Evolutionary conservation across 2,797 vertebrate species (phyloP).

Genomic region (Emydoidea blandingii): DNA sequence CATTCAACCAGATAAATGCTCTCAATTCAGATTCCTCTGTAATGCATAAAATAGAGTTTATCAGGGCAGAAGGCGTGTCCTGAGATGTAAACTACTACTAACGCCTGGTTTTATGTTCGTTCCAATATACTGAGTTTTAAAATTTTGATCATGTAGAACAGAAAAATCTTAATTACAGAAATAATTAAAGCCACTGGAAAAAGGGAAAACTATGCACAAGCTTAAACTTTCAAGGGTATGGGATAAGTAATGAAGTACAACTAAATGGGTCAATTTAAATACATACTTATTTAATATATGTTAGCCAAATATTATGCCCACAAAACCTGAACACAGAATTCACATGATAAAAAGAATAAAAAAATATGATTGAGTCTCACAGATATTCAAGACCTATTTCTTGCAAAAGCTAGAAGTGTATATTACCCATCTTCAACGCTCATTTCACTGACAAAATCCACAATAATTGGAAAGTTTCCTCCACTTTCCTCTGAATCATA

Average conservation of each 20-base stretch:
- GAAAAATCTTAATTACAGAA: background rate
- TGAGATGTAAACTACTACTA: background rate
- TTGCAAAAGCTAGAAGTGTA: background rate
- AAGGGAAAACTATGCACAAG: background rate
- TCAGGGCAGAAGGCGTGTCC: background rate
- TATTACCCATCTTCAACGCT: background rate
- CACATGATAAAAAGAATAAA: background rate
- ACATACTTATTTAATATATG: background rate
- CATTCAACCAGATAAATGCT: background rate
- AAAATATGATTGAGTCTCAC: background rate
- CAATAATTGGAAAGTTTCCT: background rate
- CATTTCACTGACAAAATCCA: background rate
- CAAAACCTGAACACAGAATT: background rate
- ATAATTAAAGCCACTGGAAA: background rate
- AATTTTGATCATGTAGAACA: background rate
- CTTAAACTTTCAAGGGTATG: background rate
- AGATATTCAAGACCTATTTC: background rate
- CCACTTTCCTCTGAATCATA: background rate
- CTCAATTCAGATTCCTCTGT: background rate
- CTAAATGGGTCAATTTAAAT: background rate
- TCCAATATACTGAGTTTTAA: background rate
- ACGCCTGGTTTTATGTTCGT: background rate
- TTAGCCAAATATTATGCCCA: background rate
- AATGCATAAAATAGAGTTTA: background rate
- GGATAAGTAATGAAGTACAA: background rate